Conservation (phyloP, 2,113 vertebrate species). For the Salvator merianae region DNA sequence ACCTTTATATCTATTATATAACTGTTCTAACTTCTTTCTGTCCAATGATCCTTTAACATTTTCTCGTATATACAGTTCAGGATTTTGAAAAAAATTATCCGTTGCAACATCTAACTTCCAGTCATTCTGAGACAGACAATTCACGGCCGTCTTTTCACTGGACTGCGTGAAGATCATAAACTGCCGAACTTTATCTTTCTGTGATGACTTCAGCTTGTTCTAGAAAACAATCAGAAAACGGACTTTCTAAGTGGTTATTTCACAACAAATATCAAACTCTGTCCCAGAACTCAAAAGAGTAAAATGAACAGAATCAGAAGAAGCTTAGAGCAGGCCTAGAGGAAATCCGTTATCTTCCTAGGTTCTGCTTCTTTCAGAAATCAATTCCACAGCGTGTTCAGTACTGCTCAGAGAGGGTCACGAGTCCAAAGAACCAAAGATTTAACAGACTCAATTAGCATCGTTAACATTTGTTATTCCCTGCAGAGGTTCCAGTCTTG, state of each 20-base stretch:
- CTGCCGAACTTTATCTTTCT: slow-evolving; percentile 99
- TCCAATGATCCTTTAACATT: slow-evolving; percentile 91
- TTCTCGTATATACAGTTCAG: slow-evolving; percentile 93
- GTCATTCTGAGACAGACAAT: slow-evolving; percentile 97
- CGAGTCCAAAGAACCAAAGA: neutral
- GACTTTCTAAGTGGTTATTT: slow-evolving; percentile 6
- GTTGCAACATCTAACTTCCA: slow-evolving; percentile 99
- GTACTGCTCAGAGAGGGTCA: neutral
- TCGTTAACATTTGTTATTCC: too few species aligned
- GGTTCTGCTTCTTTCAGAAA: neutral
- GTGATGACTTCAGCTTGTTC: slow-evolving; percentile 99
- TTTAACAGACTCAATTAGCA: neutral
- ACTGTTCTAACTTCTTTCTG: slow-evolving; percentile 94
- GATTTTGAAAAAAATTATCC: slow-evolving; percentile 98
- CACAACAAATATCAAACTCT: neutral
- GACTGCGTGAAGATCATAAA: slow-evolving; percentile 99
- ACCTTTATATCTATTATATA: slow-evolving; percentile 98
- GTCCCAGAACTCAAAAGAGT: neutral
- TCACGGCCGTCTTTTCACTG: slow-evolving; percentile 96
- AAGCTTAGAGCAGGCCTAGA: neutral
- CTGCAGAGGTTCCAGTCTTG: too few species aligned
- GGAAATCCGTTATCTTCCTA: too few species aligned
- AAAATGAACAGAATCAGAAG: neutral
- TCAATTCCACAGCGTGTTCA: neutral
- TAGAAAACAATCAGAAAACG: slow-evolving; percentile 68